These are phyloP conservation scores for Drosophila subquinaria DNA, from an alignment of 2,888 invertebrate genomes.

Conservation along the genomic window DNA sequence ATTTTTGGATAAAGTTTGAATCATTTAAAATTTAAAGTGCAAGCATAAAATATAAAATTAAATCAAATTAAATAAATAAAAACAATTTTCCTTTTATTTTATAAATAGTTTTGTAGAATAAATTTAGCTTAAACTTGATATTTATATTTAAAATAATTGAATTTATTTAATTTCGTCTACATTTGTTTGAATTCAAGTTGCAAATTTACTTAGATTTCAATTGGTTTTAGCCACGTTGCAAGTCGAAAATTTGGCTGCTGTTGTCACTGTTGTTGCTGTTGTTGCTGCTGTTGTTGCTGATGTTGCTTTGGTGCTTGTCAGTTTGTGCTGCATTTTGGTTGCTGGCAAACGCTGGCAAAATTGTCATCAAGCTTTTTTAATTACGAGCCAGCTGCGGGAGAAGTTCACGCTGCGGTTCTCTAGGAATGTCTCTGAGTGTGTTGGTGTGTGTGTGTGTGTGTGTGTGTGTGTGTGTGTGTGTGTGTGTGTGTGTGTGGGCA, in stretches of 20 bases:
- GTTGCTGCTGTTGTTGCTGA: conserved; percentile 16
- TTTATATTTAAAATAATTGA: too few species aligned
- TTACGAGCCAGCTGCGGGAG: conserved; percentile 55
- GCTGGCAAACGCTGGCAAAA: conserved; percentile 53
- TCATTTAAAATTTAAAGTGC: too few species aligned
- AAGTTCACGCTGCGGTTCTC: conserved; percentile 46
- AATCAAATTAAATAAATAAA: too few species aligned
- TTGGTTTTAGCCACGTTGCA: not conserved
- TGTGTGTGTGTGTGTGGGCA: conserved; percentile 57
- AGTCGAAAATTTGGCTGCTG: not conserved
- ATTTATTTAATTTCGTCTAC: not conserved
- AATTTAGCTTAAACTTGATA: too few species aligned
- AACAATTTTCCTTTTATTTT: too few species aligned
- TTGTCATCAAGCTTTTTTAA: conserved; percentile 80
- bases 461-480: conserved; percentile 10
- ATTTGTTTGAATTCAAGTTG: not conserved
- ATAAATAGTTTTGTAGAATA: too few species aligned
- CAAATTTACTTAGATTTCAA: not conserved
- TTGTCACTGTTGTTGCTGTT: conserved; percentile 1
- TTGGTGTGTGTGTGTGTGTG: conserved; percentile 5
- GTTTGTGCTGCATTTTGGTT: conserved; percentile 61
- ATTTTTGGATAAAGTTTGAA: too few species aligned
- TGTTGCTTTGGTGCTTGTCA: conserved; percentile 35
- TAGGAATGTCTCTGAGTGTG: not conserved
- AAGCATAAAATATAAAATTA: too few species aligned